A percentile compares a stretch with the other conserved stretches of the same genome.
phyloP scores from a whole-genome alignment of 92 coral and sea anemone species.

The Desmophyllum pertusum region DNA sequence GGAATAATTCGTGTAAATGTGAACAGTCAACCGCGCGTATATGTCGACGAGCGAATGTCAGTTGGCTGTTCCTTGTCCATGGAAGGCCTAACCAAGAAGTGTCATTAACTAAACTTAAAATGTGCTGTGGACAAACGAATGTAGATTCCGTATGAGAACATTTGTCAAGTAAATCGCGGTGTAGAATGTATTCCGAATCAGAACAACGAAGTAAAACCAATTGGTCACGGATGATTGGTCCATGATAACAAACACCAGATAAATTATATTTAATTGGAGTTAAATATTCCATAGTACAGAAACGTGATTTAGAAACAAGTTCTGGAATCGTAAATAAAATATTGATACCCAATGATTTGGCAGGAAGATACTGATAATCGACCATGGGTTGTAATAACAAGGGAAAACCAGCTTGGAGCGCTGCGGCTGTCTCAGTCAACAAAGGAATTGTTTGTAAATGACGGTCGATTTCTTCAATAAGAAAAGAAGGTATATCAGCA shows the following conservation, averaged over 20 bases:
- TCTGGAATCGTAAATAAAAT: conserved; percentile 46
- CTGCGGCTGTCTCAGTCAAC: conserved; percentile 15
- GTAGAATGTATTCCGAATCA: conserved; percentile 2
- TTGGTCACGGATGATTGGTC: conserved; percentile 47
- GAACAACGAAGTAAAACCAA: conserved; percentile 48
- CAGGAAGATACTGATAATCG: conserved; percentile 35
- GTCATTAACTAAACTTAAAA: conserved; percentile 27
- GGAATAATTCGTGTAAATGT: conserved; percentile 30
- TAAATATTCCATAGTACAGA: conserved; percentile 51
- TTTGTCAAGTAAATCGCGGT: conserved; percentile 8
- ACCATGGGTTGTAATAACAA: conserved; percentile 48
- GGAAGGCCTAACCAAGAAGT: conserved; percentile 55
- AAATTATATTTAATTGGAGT: conserved; percentile 56
- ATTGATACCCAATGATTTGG: conserved; percentile 11
- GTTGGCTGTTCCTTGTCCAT: conserved; percentile 39
- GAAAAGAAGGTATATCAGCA: conserved; percentile 34
- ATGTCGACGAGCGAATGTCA: conserved; percentile 41
- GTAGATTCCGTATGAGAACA: conserved; percentile 27
- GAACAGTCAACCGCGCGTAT: conserved; percentile 21
- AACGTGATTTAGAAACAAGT: neutral
- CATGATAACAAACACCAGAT: conserved; percentile 58
- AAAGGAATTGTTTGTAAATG: neutral
- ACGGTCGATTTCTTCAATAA: neutral
- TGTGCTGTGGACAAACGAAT: conserved; percentile 40
- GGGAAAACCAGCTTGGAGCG: conserved; percentile 46